Evolutionary conservation across 2,888 invertebrate genomes (phyloP).

Genomic region (Drosophila nr. fundita): DNA sequence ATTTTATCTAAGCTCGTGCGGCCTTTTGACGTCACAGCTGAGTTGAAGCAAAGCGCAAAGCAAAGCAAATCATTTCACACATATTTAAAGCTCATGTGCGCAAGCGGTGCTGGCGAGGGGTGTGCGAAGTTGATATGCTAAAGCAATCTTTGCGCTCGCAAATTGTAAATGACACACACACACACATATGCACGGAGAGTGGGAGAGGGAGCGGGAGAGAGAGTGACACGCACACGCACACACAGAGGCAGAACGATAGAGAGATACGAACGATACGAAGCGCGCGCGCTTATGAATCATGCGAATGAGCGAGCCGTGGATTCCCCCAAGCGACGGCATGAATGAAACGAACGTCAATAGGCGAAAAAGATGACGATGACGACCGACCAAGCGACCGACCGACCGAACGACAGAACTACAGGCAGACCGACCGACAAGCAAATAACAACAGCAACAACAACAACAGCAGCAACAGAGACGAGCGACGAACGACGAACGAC

Average conservation of each 20-base stretch:
- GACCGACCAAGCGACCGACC: slow-evolving; percentile 4
- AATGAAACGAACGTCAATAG: slow-evolving; percentile 64
- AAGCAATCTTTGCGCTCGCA: slow-evolving; percentile 33
- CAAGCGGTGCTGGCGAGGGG: background rate
- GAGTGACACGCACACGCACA: slow-evolving; percentile 7
- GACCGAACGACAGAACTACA: background rate
- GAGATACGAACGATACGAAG: slow-evolving; percentile 12
- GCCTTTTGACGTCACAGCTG: slow-evolving; percentile 54
- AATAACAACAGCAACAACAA: background rate
- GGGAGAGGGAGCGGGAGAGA: background rate
- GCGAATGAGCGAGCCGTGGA: slow-evolving; percentile 60
- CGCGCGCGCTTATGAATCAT: slow-evolving; percentile 61
- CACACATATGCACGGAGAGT: background rate
- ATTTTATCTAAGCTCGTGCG: slow-evolving; percentile 27
- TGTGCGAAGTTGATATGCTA: slow-evolving; percentile 41
- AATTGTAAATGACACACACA: slow-evolving; percentile 49
- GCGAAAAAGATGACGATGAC: slow-evolving; percentile 31
- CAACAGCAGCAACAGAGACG: slow-evolving; percentile 23
- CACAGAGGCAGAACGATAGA: background rate
- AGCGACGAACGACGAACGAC: background rate
- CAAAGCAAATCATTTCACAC: slow-evolving; percentile 42
- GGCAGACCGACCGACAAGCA: slow-evolving; percentile 4
- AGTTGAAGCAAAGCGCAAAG: background rate
- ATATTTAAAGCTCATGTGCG: slow-evolving; percentile 29
- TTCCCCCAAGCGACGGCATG: slow-evolving; percentile 68